Evolutionary conservation across 53 echinoderm and acorn worm genomes (phyloP), one percentile per base, ranked within the genome.

Genomic region (Stichopus horrens): DNA sequence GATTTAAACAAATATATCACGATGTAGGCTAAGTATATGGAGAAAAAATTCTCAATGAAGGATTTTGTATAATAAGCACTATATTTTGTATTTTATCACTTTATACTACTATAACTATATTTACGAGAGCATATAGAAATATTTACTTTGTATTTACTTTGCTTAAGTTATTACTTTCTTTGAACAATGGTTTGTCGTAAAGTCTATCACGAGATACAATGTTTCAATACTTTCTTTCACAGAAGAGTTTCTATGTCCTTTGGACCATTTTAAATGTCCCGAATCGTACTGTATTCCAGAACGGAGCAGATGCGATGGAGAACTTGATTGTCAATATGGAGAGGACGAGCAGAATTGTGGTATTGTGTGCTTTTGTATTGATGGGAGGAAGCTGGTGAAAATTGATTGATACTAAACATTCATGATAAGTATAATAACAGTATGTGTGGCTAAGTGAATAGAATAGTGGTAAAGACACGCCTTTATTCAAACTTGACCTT

Each of bases 251-350:
- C 14, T 51, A 0, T 78, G 78, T 54, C 78, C 78, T 54, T 54
- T 53, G 51, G 52, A 37, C 52, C 78, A 78, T 78, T 78, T 78
- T 14, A 78, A 78, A 5, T 78, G 78, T 14, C 78, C 78, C 52
- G 78, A 53, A 9, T 78, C 13, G 9, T 78, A 78, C 78, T 78
- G 78, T 14, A 78, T 78, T 10, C 78, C 78, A 51, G 78, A 78
- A 78, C 53, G 78, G 37, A 51, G 52, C 78, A 8, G 78, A 78
- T 78, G 78, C 8, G 52, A 54, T 54, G 52, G 52, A 4, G 78
- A 78, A 14, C 52, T 78, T 78, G 78, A 78, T 78, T 78, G 78
- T 14, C 78, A 37, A 51, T 78, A 78, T 37, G 78, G 78, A 10
- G 78, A 78, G 52, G 78, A 78, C 52, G 78, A 78, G 18, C 7